Evolutionary conservation across 2,888 invertebrate species (phyloP).

Genomic region (Eupithecia tripunctaria): DNA sequence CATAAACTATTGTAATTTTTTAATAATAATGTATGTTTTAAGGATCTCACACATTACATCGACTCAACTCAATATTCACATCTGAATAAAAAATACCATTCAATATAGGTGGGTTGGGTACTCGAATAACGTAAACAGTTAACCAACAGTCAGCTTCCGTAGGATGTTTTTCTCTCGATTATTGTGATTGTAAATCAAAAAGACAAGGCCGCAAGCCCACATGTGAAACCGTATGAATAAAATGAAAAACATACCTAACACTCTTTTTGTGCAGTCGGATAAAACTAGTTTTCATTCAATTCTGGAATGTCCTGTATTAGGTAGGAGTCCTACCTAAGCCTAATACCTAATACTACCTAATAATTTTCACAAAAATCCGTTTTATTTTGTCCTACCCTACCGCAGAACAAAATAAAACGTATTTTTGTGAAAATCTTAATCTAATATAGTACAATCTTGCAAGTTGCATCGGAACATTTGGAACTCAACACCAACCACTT

Average conservation of each 20-base stretch:
- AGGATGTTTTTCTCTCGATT: slow-evolving; percentile 33
- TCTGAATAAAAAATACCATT: background rate
- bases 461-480: too few species aligned
- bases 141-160: slow-evolving; percentile 22
- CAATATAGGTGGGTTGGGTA: too few species aligned
- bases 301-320: too few species aligned
- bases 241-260: background rate
- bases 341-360: too few species aligned
- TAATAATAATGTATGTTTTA: too few species aligned
- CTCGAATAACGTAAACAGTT: slow-evolving; percentile 13
- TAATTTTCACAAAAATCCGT: too few species aligned
- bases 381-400: too few species aligned
- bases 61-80: background rate
- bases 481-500: background rate
- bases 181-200: slow-evolving; percentile 33
- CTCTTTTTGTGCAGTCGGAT: background rate
- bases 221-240: slow-evolving; percentile 3
- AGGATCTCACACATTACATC: too few species aligned
- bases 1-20: too few species aligned
- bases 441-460: background rate
- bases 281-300: background rate
- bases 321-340: too few species aligned
- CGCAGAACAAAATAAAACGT: too few species aligned
- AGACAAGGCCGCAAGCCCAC: slow-evolving; percentile 20
- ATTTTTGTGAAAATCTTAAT: too few species aligned